Percentiles rank a stretch among this genome's conserved stretches.
These are phyloP conservation scores for Pinna nobilis DNA, from an alignment of 1,140 invertebrate genomes.

Conservation along the genomic window DNA sequence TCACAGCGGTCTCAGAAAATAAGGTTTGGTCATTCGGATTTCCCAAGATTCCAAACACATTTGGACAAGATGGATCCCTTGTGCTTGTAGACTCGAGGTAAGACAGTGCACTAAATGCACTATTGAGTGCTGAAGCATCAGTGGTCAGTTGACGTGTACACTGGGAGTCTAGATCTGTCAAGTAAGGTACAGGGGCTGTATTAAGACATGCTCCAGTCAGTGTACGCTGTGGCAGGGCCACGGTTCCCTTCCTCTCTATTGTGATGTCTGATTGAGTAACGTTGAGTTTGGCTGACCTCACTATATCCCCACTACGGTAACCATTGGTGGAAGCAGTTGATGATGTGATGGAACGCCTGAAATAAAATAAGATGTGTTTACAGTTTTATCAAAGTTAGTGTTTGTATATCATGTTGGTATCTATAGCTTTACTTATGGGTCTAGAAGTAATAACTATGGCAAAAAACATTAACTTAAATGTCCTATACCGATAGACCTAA, in stretches of 20 bases:
- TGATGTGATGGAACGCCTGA: not conserved
- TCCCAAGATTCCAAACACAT: slow-evolving; percentile 32
- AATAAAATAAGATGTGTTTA: not conserved
- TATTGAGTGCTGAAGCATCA: slow-evolving; percentile 31
- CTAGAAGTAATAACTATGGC: too few relatives aligned
- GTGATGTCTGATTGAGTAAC: not conserved
- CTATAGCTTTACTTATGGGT: too few relatives aligned
- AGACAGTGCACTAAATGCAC: slow-evolving; percentile 45
- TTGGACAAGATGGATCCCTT: slow-evolving; percentile 37
- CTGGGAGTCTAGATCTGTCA: slow-evolving; percentile 38
- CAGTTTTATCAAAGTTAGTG: too few relatives aligned
- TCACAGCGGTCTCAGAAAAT: slow-evolving; percentile 31
- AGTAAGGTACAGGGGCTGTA: slow-evolving; percentile 52
- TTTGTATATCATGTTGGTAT: too few relatives aligned
- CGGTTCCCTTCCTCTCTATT: slow-evolving; percentile 25
- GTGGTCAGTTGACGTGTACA: slow-evolving; percentile 43
- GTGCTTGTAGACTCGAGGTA: slow-evolving; percentile 44
- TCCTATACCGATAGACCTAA: too few relatives aligned
- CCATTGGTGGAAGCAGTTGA: not conserved
- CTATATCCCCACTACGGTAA: slow-evolving; percentile 7
- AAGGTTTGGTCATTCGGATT: slow-evolving; percentile 1
- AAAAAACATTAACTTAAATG: too few relatives aligned
- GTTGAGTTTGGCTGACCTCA: slow-evolving; percentile 1
- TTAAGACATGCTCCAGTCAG: slow-evolving; percentile 48
- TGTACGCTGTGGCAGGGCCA: slow-evolving; percentile 50